phyloP scores from a whole-genome alignment of 1,140 invertebrate genomes.

The Andricus grossulariae region DNA sequence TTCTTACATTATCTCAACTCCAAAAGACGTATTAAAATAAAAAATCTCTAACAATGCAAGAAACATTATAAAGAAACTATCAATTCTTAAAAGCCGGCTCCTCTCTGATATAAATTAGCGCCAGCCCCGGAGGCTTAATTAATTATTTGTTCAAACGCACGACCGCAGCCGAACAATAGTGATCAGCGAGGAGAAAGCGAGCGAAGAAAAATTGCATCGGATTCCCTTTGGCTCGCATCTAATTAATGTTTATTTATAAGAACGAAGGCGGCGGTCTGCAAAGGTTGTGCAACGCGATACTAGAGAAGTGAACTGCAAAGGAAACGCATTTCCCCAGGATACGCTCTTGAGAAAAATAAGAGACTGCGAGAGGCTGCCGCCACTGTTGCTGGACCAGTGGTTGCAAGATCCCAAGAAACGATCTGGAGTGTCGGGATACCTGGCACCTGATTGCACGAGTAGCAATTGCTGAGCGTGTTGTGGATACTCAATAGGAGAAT shows the following conservation, averaged over 20 bases:
- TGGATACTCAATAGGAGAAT: neutral
- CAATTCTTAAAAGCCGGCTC: neutral
- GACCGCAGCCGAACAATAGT: slow-evolving; percentile 4
- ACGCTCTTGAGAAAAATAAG: neutral
- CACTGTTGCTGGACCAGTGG: slow-evolving; percentile 19
- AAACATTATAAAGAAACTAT: too few species aligned
- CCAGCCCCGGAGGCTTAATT: neutral
- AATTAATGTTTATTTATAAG: slow-evolving; percentile 12
- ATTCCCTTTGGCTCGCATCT: slow-evolving; percentile 29
- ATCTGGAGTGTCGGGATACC: slow-evolving; percentile 28
- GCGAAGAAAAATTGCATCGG: neutral
- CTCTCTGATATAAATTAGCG: slow-evolving; percentile 5
- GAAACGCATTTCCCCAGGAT: slow-evolving; percentile 27
- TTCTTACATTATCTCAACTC: too few species aligned
- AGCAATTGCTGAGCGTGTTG: slow-evolving; percentile 20
- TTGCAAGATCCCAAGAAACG: slow-evolving; percentile 27
- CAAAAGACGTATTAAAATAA: too few species aligned
- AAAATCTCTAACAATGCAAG: too few species aligned
- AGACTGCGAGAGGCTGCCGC: slow-evolving; percentile 1
- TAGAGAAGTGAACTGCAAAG: slow-evolving; percentile 5
- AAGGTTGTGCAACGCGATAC: slow-evolving; percentile 11
- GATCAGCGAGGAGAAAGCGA: neutral
- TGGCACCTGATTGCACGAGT: slow-evolving; percentile 31
- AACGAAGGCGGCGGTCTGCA: neutral
- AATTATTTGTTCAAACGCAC: slow-evolving; percentile 6